phyloP scores from a whole-genome alignment of 2,113 vertebrate genomes.

The Litocranius walleri region DNA sequence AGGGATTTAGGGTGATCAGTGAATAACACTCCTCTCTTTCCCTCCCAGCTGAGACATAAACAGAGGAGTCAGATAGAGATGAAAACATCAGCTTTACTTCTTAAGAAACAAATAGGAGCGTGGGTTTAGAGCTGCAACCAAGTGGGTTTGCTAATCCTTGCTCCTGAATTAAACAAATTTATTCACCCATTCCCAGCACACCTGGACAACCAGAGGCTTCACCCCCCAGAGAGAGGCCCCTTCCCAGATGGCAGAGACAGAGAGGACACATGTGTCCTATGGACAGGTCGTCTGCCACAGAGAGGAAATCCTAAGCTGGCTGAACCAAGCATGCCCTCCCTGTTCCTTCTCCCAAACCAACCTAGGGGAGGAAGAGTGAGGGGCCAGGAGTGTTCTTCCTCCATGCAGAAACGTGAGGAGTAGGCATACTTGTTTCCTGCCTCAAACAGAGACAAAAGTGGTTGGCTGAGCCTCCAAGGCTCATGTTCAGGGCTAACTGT shows the following conservation, averaged over 20 bases:
- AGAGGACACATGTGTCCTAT: not conserved
- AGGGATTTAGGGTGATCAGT: not conserved
- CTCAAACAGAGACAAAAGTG: not conserved
- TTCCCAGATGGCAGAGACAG: not conserved
- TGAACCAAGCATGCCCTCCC: not conserved
- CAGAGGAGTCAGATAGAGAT: not conserved
- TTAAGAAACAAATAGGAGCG: not conserved
- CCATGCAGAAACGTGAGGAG: too few species aligned
- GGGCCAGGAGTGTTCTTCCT: not conserved
- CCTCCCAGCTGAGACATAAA: not conserved
- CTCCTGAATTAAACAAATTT: slow-evolving; percentile 14
- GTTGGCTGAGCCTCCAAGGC: not conserved
- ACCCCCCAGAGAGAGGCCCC: not conserved
- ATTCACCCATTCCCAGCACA: not conserved
- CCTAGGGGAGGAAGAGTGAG: not conserved
- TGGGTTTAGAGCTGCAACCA: not conserved
- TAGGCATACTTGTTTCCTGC: not conserved
- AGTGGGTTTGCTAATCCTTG: not conserved
- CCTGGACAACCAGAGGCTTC: not conserved
- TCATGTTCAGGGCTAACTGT: not conserved
- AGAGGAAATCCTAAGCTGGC: not conserved
- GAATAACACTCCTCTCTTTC: not conserved
- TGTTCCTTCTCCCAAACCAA: not conserved
- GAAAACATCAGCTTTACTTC: not conserved
- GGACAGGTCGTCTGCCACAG: not conserved